A percentile compares a stretch with the other conserved stretches of the same genome.
Evolutionary conservation across 2,888 invertebrate genomes (phyloP).

Genomic region (Tuberolachnus salignus): DNA sequence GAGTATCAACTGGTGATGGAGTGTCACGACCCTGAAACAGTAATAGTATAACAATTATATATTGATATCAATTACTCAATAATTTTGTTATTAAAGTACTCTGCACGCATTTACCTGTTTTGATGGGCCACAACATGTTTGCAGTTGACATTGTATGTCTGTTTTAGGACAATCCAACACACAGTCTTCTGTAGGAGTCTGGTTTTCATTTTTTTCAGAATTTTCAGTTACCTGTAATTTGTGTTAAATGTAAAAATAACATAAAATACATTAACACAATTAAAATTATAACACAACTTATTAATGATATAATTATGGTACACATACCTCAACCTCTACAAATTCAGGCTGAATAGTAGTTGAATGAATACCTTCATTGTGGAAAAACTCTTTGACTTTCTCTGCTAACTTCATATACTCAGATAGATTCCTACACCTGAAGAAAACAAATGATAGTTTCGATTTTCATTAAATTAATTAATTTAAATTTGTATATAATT

Average conservation of each 20-base stretch:
- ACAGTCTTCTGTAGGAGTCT: constrained; percentile 70
- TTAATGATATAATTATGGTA: neutral
- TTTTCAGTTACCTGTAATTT: constrained; percentile 64
- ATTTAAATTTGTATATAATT: neutral
- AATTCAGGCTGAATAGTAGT: constrained; percentile 99
- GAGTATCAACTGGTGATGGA: constrained; percentile 79
- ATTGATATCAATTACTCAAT: neutral
- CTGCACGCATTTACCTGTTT: constrained; percentile 69
- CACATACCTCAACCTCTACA: constrained; percentile 72
- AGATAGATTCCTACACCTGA: constrained; percentile 85
- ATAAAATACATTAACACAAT: too few species aligned
- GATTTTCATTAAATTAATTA: neutral
- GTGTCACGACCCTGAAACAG: constrained; percentile 67
- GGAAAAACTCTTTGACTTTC: constrained; percentile 95
- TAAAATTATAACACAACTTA: constrained; percentile 15
- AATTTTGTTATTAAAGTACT: neutral
- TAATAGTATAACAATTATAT: constrained; percentile 6
- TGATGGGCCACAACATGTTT: constrained; percentile 86
- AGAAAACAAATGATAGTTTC: constrained; percentile 44
- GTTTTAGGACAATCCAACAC: constrained; percentile 87
- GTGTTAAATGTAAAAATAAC: neutral
- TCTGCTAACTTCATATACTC: constrained; percentile 98
- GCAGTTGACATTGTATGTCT: constrained; percentile 80
- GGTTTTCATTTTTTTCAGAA: constrained; percentile 62
- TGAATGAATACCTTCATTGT: constrained; percentile 97